phyloP scores from a whole-genome alignment of 2,888 invertebrate species.

The Meloe dianella region DNA sequence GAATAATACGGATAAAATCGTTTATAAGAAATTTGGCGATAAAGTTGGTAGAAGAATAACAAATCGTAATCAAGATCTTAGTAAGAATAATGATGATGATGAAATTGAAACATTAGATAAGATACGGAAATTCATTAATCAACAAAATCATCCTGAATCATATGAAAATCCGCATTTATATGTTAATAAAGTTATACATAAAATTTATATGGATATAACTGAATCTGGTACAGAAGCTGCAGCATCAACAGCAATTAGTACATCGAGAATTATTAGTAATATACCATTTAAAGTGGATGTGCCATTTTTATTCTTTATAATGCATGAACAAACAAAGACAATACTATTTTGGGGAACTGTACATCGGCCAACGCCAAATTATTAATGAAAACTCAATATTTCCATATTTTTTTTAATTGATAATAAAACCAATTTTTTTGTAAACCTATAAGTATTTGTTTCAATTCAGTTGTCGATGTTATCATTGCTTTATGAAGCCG shows the following conservation, averaged over 20 bases:
- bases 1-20: constrained; percentile 37
- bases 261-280: constrained; percentile 65
- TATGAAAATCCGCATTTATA: constrained; percentile 69
- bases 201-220: constrained; percentile 69
- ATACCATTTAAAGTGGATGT: constrained; percentile 67
- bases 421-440: background rate
- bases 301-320: constrained; percentile 77
- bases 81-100: constrained; percentile 7
- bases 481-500: no score
- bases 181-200: constrained; percentile 70
- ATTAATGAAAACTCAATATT: background rate
- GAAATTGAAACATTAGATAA: constrained; percentile 46
- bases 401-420: background rate
- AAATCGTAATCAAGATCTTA: constrained; percentile 37
- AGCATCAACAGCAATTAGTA: constrained; percentile 67
- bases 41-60: constrained; percentile 52
- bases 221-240: constrained; percentile 77
- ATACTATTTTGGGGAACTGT: constrained; percentile 76
- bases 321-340: constrained; percentile 69
- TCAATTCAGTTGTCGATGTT: no score
- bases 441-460: no score
- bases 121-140: constrained; percentile 46
- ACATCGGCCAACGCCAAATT: constrained; percentile 63
- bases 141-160: constrained; percentile 57
- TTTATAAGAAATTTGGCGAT: constrained; percentile 50